phyloP scores from a whole-genome alignment of 2,113 vertebrate genomes.

The Marmota flaviventris region DNA sequence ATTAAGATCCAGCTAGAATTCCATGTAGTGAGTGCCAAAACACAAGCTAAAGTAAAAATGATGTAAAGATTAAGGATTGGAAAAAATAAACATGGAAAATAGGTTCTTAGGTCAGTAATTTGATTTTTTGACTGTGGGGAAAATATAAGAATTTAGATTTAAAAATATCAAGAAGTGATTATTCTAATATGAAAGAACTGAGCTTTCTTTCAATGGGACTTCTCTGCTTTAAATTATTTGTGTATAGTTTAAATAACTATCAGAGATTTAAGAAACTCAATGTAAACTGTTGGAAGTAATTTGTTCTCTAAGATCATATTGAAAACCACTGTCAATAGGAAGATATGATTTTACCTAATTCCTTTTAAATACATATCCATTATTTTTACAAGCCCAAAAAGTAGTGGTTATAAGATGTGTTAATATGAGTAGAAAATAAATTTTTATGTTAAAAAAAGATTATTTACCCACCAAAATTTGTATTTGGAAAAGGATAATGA shows the following conservation, averaged over 20 bases:
- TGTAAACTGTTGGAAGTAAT: background rate
- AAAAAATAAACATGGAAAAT: background rate
- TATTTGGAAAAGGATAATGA: background rate
- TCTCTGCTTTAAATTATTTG: background rate
- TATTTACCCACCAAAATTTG: background rate
- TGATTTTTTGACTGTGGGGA: background rate
- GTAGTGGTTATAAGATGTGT: background rate
- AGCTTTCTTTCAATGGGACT: background rate
- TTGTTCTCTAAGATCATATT: background rate
- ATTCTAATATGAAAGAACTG: background rate
- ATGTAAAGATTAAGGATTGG: background rate
- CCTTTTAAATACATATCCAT: background rate
- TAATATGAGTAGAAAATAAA: background rate
- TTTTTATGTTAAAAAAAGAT: background rate
- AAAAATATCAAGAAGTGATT: background rate
- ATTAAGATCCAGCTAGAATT: background rate
- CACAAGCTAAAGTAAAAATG: background rate
- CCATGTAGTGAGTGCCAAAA: background rate
- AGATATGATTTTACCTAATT: background rate
- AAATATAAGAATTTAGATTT: conserved; percentile 3
- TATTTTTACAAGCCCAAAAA: background rate
- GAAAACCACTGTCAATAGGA: background rate
- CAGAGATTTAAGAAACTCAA: background rate
- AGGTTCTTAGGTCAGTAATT: background rate
- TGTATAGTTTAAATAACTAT: background rate